phyloP scores from a whole-genome alignment of 2,113 vertebrate species.

The Bos indicus region DNA sequence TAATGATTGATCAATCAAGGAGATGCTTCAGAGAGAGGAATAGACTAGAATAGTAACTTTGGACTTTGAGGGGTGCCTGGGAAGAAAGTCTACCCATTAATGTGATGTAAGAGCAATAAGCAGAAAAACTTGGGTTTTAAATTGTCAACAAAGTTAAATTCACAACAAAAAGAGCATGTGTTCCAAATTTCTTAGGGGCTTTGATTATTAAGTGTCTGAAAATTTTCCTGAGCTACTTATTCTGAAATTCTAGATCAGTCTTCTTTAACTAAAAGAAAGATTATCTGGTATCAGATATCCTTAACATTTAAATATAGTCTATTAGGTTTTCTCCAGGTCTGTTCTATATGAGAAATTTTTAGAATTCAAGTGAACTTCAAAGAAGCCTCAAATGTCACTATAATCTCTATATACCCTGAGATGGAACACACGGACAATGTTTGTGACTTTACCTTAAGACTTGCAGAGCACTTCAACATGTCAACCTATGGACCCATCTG shows the following conservation, averaged over 20 bases:
- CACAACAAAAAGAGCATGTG: background rate
- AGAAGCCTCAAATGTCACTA: background rate
- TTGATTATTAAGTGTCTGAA: background rate
- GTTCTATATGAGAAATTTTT: background rate
- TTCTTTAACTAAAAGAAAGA: background rate
- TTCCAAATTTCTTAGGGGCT: background rate
- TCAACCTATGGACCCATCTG: background rate
- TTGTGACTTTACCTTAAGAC: background rate
- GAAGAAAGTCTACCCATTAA: background rate
- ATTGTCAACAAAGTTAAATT: background rate
- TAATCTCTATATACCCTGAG: background rate
- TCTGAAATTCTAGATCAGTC: background rate
- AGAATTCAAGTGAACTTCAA: background rate
- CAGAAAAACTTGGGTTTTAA: background rate
- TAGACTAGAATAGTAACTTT: background rate
- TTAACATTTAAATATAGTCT: background rate
- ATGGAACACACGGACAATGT: background rate
- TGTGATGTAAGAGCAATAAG: background rate
- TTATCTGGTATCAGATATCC: background rate
- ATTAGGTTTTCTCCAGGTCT: background rate
- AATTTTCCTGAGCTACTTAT: background rate
- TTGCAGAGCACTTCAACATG: background rate
- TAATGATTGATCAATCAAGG: background rate
- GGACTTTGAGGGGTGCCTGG: background rate
- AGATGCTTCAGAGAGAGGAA: background rate